These are phyloP conservation scores for Piliocolobus tephrosceles DNA, from an alignment of 2,113 vertebrate genomes.

Conservation along the genomic window DNA sequence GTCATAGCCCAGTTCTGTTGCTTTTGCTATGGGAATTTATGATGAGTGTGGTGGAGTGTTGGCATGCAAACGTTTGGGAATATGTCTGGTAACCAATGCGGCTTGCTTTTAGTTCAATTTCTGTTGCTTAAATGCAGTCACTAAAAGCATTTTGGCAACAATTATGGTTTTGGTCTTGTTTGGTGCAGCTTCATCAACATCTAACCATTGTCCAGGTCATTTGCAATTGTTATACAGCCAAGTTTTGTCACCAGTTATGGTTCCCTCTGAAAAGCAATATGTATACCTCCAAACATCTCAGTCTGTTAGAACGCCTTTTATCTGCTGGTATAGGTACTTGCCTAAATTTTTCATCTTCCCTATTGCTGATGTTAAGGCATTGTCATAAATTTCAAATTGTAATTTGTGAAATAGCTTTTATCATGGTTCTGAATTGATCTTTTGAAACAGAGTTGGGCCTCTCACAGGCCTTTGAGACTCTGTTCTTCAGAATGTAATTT, in stretches of 20 bases:
- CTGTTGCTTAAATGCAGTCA: not conserved
- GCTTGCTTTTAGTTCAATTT: not conserved
- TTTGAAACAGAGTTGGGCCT: not conserved
- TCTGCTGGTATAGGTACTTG: not conserved
- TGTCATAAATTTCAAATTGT: not conserved
- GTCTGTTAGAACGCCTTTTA: not conserved
- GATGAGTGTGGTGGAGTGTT: not conserved
- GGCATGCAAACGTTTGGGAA: not conserved
- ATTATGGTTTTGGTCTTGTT: not conserved
- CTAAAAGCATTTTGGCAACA: not conserved
- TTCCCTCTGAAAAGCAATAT: not conserved
- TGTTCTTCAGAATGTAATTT: not conserved
- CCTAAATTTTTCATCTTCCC: not conserved
- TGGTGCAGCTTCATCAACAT: not conserved
- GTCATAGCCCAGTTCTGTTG: not conserved
- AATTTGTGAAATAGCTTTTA: not conserved
- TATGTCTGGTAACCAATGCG: not conserved
- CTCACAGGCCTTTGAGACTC: not conserved
- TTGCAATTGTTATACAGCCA: not conserved
- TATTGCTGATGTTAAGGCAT: not conserved
- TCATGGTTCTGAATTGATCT: not conserved
- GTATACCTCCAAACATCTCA: not conserved
- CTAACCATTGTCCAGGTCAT: not conserved
- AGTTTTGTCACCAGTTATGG: not conserved
- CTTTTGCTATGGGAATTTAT: not conserved